Conservation (phyloP, 2,888 invertebrate genomes). For the Lasius platythorax region DNA sequence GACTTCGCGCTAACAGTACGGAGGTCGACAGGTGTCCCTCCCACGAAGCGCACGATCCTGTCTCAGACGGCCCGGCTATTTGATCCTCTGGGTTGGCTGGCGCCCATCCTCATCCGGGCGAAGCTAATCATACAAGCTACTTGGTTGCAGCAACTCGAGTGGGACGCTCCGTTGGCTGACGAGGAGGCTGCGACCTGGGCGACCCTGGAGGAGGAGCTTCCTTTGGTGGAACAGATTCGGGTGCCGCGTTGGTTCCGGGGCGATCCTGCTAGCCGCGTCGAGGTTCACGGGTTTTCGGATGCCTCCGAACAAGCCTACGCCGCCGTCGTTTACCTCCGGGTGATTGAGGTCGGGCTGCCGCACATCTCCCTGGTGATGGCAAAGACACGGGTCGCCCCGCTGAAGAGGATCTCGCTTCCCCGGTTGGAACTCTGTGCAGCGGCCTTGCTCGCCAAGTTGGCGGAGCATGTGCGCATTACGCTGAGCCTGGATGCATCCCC, state of each 20-base stretch:
- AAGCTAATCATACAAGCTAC: not conserved
- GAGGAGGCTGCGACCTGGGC: not conserved
- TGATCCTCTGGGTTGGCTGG: not conserved
- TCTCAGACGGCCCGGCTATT: not conserved
- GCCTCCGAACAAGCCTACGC: not conserved
- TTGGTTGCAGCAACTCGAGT: not conserved
- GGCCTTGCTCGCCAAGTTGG: not conserved
- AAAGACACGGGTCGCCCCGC: not conserved
- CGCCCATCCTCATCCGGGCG: not conserved
- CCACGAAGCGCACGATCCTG: not conserved
- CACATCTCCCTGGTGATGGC: not conserved
- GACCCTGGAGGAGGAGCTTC: not conserved
- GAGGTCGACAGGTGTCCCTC: not conserved
- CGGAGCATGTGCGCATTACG: not conserved
- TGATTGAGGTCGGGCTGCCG: too few relatives aligned
- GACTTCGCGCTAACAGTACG: not conserved
- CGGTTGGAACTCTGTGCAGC: not conserved
- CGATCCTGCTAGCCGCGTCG: accelerated
- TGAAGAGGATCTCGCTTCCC: not conserved
- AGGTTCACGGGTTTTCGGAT: not conserved
- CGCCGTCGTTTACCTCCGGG: not conserved
- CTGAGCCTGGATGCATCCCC: too few relatives aligned
- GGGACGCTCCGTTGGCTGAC: not conserved
- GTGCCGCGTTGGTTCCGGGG: not conserved
- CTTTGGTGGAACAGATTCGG: not conserved